These are phyloP conservation scores for Zaprionus obscuricornis DNA, from an alignment of 2,888 invertebrate genomes.

Conservation along the genomic window DNA sequence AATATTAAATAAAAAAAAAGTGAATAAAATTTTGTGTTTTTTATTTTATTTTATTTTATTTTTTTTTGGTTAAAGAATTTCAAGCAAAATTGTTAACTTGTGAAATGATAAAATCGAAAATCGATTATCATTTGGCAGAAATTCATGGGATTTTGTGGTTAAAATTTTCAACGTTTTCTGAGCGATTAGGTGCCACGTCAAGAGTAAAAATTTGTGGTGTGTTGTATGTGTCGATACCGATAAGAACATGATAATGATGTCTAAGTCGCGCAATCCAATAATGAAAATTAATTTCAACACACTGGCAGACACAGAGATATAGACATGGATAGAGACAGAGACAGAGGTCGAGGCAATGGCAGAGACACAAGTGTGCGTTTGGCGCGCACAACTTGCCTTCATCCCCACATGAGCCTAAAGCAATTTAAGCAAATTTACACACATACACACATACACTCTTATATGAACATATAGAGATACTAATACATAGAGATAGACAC, in stretches of 20 bases:
- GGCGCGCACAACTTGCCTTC: constrained; percentile 20
- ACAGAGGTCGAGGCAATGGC: background rate
- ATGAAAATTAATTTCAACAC: constrained; percentile 73
- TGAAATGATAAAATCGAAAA: constrained; percentile 37
- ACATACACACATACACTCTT: constrained; percentile 26
- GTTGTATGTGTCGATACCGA: constrained; percentile 49
- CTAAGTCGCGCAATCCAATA: constrained; percentile 78
- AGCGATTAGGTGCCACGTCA: constrained; percentile 65
- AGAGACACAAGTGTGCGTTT: constrained; percentile 1
- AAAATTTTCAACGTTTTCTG: constrained; percentile 55
- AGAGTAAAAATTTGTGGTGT: constrained; percentile 35
- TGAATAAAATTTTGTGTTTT: background rate
- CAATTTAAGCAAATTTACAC: constrained; percentile 76
- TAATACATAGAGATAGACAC: constrained; percentile 25
- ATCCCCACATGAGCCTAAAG: constrained; percentile 63
- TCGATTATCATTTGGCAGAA: constrained; percentile 59
- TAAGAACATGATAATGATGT: constrained; percentile 77
- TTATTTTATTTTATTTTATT: background rate
- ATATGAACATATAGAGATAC: background rate
- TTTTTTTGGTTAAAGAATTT: no score
- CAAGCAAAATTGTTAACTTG: background rate
- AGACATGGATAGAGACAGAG: background rate
- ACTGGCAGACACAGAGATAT: background rate
- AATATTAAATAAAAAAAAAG: background rate
- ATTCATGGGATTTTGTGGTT: constrained; percentile 37